Evolutionary conservation across 2,113 vertebrate genomes (phyloP), one percentile per base, ranked within the genome.

Genomic region (Archocentrus centrarchus): DNA sequence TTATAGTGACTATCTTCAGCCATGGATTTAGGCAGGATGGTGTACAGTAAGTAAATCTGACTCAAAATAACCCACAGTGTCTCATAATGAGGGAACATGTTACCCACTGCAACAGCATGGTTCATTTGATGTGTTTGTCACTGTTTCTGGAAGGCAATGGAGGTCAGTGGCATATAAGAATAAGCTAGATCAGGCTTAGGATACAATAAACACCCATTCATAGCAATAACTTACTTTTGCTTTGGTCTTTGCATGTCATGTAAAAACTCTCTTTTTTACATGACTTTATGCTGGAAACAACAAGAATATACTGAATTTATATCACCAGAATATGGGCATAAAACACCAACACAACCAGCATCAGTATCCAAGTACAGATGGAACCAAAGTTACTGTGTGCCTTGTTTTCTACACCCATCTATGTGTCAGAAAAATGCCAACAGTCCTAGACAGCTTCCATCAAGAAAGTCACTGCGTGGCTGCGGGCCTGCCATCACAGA

Each of bases 401-500:
- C 22, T 17, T 75, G 37, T 80, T 86, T 81, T 81, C 60, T 57
- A 20, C 73, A 80, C 27, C 32, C 22, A 35, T 27, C 27, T 60
- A 35, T 41, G 78, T 81, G 77, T 70, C 11, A 22, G 30, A 61
- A 47, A 85, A 79, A 66, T 35, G 24, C 27, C 58, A 66, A 61
- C 60, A 61, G 70, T 47, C 62, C 59, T 24, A 75, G 84, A 87
- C 6, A 27, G 41, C 85, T 62, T 70, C 50, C 13, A 50, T 86
- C 57, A 79, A 50, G 84, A 57, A 76, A 17, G 61, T 32, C 10
- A 27, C 50, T 27, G 57, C 59, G 15, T 41, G 27, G 58, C 78
- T 82, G 17, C n/a, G 32, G 80, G 84, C 47, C 62, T 73, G 79
- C 73, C 18, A 62, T 88, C 78, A 84, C 61, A 83, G 57, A 37